Evolutionary conservation across 2,797 vertebrate genomes (phyloP), one percentile per base, ranked within the genome.

Genomic region (Diglossa cyanea): DNA sequence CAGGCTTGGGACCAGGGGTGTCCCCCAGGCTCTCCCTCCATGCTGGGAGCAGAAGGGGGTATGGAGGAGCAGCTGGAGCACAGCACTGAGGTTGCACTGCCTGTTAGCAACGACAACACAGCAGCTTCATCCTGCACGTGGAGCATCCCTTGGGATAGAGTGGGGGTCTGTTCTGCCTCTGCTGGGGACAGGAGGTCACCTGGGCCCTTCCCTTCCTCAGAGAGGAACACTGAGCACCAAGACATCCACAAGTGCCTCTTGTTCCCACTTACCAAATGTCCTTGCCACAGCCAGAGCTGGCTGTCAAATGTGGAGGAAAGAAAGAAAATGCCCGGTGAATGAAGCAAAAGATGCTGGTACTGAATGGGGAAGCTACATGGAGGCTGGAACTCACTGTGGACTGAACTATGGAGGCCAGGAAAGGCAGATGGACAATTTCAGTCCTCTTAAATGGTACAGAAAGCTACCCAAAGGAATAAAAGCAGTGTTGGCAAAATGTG

Each of bases 141-240:
- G 26, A 19, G 55, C 28, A 2, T 48, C 33, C 21, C 55, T 31
- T 31, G 28, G 54, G 44, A 31, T 20, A 16, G 17, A 10, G 30
- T 10, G 0, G 20, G 13, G 12, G 13, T 37, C 40, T 93, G 31
- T 21, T 71, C 35, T 74, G 16, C 21, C 3, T 2, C 9, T 37
- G 14, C 33, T 57, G 35, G 8, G 10, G 30, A 70, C 17, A 1
- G 1, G 74, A 26, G 13, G 6, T n/a, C 1, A 1, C 17, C 47
- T 48, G 12, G 31, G 5, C 15, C 39, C 39, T 39, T 39, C 14
- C 13, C 39, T 39, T 15, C 39, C 39, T 39, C 39, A 13, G 0
- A 40, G n/a, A 66, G 40, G 6, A 21, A 33, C 23, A 8, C 4
- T 2, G 3, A 71, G 15, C 12, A 9, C 23, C 33, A 37, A n/a